Conservation (phyloP, 1,140 invertebrate genomes). For the Drosophila melanica region DNA sequence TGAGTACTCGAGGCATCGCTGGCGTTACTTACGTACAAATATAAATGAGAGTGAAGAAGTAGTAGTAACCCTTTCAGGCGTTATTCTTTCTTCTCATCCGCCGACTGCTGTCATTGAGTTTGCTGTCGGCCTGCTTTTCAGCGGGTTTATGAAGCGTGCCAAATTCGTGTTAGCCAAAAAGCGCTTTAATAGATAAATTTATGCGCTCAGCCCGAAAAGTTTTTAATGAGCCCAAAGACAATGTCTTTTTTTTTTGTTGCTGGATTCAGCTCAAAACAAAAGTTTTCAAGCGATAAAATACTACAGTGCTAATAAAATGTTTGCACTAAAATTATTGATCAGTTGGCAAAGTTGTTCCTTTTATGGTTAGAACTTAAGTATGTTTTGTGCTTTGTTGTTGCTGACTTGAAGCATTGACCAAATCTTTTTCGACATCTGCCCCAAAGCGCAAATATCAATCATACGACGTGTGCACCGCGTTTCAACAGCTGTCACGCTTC, state of each 20-base stretch:
- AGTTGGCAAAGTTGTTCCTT: conserved; percentile 19
- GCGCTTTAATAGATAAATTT: conserved; percentile 65
- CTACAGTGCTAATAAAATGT: conserved; percentile 17
- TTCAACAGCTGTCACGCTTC: conserved; percentile 24
- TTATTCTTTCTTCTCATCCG: conserved; percentile 33
- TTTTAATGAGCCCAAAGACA: conserved; percentile 41
- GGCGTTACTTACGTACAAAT: conserved; percentile 3
- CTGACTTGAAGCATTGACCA: conserved; percentile 7
- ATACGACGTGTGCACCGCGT: conserved; percentile 38
- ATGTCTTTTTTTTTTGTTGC: not conserved
- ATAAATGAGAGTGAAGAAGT: not conserved
- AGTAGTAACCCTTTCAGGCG: conserved; percentile 25
- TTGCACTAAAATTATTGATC: conserved; percentile 35
- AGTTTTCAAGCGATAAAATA: conserved; percentile 25
- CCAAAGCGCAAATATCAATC: conserved; percentile 62
- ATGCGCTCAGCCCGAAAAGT: conserved; percentile 25
- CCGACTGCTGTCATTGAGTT: conserved; percentile 11
- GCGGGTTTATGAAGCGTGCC: conserved; percentile 62
- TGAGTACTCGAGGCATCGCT: conserved; percentile 60
- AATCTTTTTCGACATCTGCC: conserved; percentile 29
- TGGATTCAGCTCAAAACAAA: conserved; percentile 11
- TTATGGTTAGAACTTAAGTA: not conserved
- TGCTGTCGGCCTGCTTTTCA: conserved; percentile 4
- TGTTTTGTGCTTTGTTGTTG: not conserved
- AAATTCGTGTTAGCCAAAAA: conserved; percentile 25